These are phyloP conservation scores for Hapalemur alaotrensis DNA, from an alignment of 2,797 vertebrate genomes.

Conservation along the genomic window DNA sequence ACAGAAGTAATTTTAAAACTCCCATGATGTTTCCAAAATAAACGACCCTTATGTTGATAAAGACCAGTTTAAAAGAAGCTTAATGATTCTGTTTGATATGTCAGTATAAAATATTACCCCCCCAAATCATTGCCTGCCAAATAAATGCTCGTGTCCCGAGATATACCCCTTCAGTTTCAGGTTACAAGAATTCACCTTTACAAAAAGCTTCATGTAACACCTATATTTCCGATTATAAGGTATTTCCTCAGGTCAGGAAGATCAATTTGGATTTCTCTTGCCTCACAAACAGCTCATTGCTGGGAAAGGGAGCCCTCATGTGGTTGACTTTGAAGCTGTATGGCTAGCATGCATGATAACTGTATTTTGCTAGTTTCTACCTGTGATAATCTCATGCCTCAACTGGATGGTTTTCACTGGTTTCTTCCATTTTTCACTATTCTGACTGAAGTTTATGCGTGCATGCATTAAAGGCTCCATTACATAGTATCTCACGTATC, in stretches of 20 bases:
- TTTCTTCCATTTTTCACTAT: neutral
- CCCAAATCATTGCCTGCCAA: neutral
- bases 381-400: neutral
- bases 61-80: neutral
- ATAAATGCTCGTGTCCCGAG: neutral
- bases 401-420: neutral
- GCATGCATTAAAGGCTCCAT: neutral
- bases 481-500: neutral
- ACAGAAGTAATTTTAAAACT: neutral
- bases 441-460: neutral
- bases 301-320: neutral
- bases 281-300: neutral
- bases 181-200: neutral
- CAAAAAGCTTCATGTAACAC: neutral
- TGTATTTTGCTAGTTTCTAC: neutral
- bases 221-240: neutral
- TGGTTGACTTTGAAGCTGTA: neutral
- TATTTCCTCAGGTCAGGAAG: neutral
- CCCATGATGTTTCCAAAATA: constrained; percentile 18
- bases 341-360: rapidly evolving
- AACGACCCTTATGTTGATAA: neutral
- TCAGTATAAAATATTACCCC: neutral
- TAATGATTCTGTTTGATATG: neutral
- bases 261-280: neutral
- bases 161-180: neutral